phyloP scores from a whole-genome alignment of 2,888 invertebrate species.

The Apamea anceps region DNA sequence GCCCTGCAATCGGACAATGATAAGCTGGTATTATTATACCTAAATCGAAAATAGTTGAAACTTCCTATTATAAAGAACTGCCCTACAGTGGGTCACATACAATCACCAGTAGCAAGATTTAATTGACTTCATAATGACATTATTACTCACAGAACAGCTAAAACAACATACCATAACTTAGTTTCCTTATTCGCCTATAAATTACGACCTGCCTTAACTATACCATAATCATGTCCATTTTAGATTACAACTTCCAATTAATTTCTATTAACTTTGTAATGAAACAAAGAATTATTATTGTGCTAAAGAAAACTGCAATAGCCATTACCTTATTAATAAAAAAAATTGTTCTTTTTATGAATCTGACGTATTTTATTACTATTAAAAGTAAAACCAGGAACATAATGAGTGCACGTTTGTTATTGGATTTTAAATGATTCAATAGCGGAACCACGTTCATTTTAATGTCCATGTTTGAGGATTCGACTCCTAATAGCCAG shows the following conservation, averaged over 20 bases:
- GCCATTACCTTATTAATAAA: neutral
- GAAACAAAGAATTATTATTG: conserved; percentile 31
- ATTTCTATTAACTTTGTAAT: conserved; percentile 25
- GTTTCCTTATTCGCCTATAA: conserved; percentile 47
- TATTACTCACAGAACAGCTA: conserved; percentile 15
- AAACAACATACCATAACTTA: conserved; percentile 7
- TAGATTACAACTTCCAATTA: conserved; percentile 32
- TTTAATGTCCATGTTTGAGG: neutral
- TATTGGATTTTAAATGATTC: conserved; percentile 1
- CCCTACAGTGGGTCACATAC: too few relatives aligned
- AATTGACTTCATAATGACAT: neutral
- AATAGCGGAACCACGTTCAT: conserved; percentile 17
- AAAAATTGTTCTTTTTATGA: conserved; percentile 34
- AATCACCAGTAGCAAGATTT: neutral
- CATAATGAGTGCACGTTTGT: conserved; percentile 33
- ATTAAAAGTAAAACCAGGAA: conserved; percentile 44
- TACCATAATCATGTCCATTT: conserved; percentile 44
- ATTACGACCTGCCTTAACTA: conserved; percentile 27
- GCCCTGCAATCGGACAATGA: too few relatives aligned
- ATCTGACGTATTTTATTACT: conserved; percentile 8
- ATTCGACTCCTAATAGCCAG: neutral
- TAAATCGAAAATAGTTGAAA: neutral
- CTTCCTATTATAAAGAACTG: neutral
- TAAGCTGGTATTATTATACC: neutral
- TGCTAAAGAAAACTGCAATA: conserved; percentile 17